Base-by-base conservation (phyloP, 2,888 invertebrate genomes). In the Omphaloscelis lunosa region DNA sequence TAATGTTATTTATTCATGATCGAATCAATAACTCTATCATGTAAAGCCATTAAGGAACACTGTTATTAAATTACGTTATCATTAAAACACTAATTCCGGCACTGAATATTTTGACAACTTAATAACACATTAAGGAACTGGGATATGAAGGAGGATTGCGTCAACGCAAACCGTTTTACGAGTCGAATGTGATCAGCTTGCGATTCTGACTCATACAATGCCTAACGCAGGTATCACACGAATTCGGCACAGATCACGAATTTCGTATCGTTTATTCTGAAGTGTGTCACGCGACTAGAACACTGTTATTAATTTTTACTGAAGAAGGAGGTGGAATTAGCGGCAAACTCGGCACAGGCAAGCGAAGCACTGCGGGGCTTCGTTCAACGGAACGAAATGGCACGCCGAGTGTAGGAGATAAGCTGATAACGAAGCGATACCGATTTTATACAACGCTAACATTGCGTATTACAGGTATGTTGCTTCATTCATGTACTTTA, bases 361-460 rank as follows among this genome's bases (percentile, higher is more conserved):
- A 91, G 88, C 88, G 89, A 90, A 90, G 91, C 89, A 95, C 95
- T 95, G 94, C 86, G 92, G 91, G 92, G 92, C 90, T 93, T 92
- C 91, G 92, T 89, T 88, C 90, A 90, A 91, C 92, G 90, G 88
- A 93, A 92, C 93, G 91, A 94, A 95, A 95, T 95, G 93, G 95
- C 94, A 95, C 92, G 94, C 93, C 90, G 92, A 93, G 93, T 91
- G 92, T 89, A 86, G 85, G 85, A 95, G 96, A 96, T 96, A 96
- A 96, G 95, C 95, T 95, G 96, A 96, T 96, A 96, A 96, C 91
- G 90, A 83, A 74, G 91, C 94, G 95, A 96, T 96, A 96, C 91
- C 89, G 89, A 93, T 91, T 93, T 93, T 91, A 92, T 92, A 92
- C 90, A 90, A 90, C 89, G 91, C 91, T 91, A 93, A 95, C 91